phyloP scores from a whole-genome alignment of 1,140 invertebrate species.

The Arion vulgaris region DNA sequence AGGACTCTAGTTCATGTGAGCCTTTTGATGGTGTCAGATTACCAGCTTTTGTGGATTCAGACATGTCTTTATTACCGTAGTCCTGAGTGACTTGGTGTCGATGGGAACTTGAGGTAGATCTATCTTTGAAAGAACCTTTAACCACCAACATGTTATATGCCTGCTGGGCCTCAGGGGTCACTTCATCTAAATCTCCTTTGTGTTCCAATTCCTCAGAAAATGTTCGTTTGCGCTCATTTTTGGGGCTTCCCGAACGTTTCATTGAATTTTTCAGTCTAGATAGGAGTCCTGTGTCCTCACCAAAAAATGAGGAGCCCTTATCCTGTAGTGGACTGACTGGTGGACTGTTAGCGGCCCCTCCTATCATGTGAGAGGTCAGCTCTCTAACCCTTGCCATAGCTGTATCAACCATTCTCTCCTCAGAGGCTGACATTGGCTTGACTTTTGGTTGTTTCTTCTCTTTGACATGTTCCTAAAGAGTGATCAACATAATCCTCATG shows the following conservation, averaged over 20 bases:
- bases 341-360: slow-evolving; percentile 37
- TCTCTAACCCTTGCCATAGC: slow-evolving; percentile 95
- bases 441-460: slow-evolving; percentile 74
- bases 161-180: slow-evolving; percentile 80
- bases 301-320: slow-evolving; percentile 38
- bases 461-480: slow-evolving; percentile 17
- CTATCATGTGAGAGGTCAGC: slow-evolving; percentile 77
- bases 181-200: slow-evolving; percentile 56
- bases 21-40: neutral
- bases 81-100: neutral
- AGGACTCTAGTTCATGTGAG: neutral
- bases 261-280: slow-evolving; percentile 85
- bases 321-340: slow-evolving; percentile 39
- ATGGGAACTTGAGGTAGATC: neutral
- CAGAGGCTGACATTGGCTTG: slow-evolving; percentile 94
- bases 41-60: neutral
- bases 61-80: neutral
- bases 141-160: slow-evolving; percentile 94
- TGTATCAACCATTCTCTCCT: slow-evolving; percentile 92
- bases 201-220: slow-evolving; percentile 73
- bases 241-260: slow-evolving; percentile 56
- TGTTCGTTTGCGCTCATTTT: slow-evolving; percentile 68
- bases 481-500: no score
- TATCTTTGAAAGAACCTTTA: slow-evolving; percentile 72
- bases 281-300: slow-evolving; percentile 81